These are phyloP conservation scores for Petrolisthes manimaculis DNA, from an alignment of 2,888 invertebrate genomes.

Conservation along the genomic window DNA sequence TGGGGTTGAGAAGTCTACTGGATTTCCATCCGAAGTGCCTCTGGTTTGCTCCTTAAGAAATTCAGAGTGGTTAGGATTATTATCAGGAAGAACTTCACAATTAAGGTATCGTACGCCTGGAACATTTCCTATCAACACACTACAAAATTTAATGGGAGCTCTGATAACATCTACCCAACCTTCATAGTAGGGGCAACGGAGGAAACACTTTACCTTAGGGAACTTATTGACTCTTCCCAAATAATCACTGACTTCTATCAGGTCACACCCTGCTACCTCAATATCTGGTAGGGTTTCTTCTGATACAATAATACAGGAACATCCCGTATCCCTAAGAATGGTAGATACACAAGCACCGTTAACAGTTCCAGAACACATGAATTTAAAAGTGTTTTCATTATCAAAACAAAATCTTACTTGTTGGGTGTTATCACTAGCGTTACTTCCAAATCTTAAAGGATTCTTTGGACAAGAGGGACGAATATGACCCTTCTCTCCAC, in stretches of 20 bases:
- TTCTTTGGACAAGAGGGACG: neutral
- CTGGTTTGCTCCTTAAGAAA: no score
- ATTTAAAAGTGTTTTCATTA: neutral
- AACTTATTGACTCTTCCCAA: neutral
- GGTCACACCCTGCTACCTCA: neutral
- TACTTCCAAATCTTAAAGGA: neutral
- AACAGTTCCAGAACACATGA: neutral
- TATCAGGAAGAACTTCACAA: no score
- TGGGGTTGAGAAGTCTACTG: no score
- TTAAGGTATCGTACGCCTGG: no score
- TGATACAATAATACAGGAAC: neutral
- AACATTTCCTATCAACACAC: neutral
- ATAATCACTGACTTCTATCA: neutral
- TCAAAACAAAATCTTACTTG: slow-evolving; percentile 8
- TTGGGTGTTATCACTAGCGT: neutral
- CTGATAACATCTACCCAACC: neutral
- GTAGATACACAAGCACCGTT: neutral
- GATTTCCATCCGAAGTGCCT: no score
- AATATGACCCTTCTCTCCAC: slow-evolving; percentile 7
- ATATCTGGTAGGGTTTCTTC: neutral
- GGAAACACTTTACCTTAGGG: neutral
- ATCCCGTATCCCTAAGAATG: neutral
- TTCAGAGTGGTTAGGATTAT: no score
- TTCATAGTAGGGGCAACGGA: neutral
- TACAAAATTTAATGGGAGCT: neutral